Evolutionary conservation across 2,888 invertebrate genomes (phyloP).

Genomic region (Carabus problematicus): DNA sequence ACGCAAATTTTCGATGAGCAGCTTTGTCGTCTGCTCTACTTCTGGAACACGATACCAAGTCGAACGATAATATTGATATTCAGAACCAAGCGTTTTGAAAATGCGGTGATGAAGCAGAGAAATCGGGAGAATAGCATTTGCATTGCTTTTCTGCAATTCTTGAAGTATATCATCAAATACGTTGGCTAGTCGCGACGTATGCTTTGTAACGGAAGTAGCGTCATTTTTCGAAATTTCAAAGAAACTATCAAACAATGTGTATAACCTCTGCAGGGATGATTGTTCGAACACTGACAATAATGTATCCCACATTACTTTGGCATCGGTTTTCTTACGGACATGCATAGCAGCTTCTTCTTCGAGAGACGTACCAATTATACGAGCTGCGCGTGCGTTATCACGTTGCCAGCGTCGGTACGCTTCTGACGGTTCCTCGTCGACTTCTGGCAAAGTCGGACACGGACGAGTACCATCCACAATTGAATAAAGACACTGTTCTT

Average conservation of each 20-base stretch:
- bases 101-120: slow-evolving; percentile 45
- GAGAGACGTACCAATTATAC: slow-evolving; percentile 46
- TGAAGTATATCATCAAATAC: slow-evolving; percentile 45
- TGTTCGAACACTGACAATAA: slow-evolving; percentile 45
- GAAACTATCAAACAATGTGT: slow-evolving; percentile 45
- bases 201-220: slow-evolving; percentile 43
- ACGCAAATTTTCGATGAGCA: no score
- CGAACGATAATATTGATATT: no score
- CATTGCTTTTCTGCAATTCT: slow-evolving; percentile 44
- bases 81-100: no score
- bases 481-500: slow-evolving; percentile 46
- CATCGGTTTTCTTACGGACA: slow-evolving; percentile 45
- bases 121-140: slow-evolving; percentile 42
- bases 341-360: slow-evolving; percentile 45
- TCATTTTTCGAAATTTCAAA: slow-evolving; percentile 44
- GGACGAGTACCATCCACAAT: slow-evolving; percentile 45
- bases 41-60: no score
- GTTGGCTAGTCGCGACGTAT: slow-evolving; percentile 41
- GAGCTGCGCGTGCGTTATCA: slow-evolving; percentile 45
- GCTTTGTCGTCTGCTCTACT: no score
- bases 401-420: slow-evolving; percentile 45
- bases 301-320: slow-evolving; percentile 42
- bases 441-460: slow-evolving; percentile 44
- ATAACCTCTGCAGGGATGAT: slow-evolving; percentile 46
- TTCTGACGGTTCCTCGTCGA: slow-evolving; percentile 44